Evolutionary conservation across 2,113 vertebrate species (phyloP).

Genomic region (Cyprinus carpio): DNA sequence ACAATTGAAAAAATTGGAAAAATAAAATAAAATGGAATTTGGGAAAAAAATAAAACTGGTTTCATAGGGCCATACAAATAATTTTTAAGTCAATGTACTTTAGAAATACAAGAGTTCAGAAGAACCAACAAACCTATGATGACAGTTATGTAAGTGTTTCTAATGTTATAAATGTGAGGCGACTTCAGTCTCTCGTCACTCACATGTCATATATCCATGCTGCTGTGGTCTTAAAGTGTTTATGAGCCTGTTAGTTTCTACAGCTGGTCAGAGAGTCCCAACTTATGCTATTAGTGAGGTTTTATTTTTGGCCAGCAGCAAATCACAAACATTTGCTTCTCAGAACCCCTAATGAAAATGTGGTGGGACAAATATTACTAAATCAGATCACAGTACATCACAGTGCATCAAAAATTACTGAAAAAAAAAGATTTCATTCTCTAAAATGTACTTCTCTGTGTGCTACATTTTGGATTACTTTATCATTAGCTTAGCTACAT

Average conservation of each 20-base stretch:
- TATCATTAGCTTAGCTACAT: neutral
- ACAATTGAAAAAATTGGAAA: too few relatives aligned
- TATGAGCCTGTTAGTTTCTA: neutral
- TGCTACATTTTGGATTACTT: too few relatives aligned
- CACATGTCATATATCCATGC: neutral
- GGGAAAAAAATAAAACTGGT: too few relatives aligned
- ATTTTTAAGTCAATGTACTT: neutral
- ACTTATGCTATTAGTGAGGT: neutral
- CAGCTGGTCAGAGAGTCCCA: neutral
- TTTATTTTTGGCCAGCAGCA: slow-evolving; percentile 25
- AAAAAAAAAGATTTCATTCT: too few relatives aligned
- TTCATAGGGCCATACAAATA: too few relatives aligned
- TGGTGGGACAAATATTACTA: neutral
- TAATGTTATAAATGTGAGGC: neutral
- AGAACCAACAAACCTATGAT: neutral
- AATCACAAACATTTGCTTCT: neutral
- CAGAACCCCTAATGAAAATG: neutral
- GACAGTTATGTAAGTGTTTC: neutral
- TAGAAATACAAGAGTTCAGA: neutral
- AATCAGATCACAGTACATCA: slow-evolving; percentile 1
- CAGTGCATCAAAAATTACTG: too few relatives aligned
- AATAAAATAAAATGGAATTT: too few relatives aligned
- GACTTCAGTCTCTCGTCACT: neutral
- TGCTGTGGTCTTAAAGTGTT: neutral
- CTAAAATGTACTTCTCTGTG: too few relatives aligned